phyloP scores from a whole-genome alignment of 2,797 vertebrate species.

The Morelia viridis region DNA sequence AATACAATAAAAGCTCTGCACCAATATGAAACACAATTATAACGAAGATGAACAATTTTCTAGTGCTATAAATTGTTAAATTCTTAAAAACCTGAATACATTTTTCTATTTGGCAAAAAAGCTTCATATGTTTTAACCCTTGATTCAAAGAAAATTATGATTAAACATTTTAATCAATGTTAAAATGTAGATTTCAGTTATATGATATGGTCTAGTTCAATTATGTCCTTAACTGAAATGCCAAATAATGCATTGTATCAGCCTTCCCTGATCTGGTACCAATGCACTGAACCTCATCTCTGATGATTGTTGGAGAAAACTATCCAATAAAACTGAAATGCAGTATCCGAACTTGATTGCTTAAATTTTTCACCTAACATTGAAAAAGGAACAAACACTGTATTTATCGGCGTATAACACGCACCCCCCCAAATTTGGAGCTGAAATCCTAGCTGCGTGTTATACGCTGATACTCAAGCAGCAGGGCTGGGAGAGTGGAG shows the following conservation, averaged over 20 bases:
- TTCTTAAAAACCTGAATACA: background rate
- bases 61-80: background rate
- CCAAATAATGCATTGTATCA: no score
- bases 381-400: background rate
- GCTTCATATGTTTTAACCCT: background rate
- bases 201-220: background rate
- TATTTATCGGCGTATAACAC: no score
- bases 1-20: background rate
- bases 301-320: background rate
- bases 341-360: constrained; percentile 10
- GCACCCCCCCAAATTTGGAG: no score
- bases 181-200: background rate
- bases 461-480: no score
- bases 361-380: background rate
- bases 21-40: background rate
- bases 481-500: no score
- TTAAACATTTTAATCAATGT: background rate
- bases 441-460: no score
- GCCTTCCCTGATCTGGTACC: no score
- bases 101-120: background rate
- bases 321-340: background rate
- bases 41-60: background rate
- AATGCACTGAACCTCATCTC: no score
- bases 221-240: constrained; percentile 8
- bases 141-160: background rate